Percentiles rank a stretch among this genome's conserved stretches.
These are phyloP conservation scores for Xerus inauris DNA, from an alignment of 2,113 vertebrate species.

Conservation along the genomic window DNA sequence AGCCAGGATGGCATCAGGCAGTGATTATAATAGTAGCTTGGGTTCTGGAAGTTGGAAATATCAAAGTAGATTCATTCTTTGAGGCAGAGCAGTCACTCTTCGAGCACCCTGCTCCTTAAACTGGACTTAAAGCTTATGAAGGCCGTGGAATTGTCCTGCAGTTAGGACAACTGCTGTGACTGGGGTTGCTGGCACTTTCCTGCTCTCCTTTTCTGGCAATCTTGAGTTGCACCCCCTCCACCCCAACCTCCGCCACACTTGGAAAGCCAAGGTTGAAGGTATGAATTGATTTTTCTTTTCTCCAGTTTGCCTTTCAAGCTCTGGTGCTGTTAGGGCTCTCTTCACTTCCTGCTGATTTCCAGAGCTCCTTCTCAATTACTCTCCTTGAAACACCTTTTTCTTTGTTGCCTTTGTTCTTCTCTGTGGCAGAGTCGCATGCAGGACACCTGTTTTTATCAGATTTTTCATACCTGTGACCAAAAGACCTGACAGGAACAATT, in stretches of 20 bases:
- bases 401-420: not conserved
- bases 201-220: not conserved
- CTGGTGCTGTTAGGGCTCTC: not conserved
- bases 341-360: not conserved
- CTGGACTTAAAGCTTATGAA: no score
- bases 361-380: not conserved
- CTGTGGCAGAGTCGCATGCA: not conserved
- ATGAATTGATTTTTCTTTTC: not conserved
- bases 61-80: no score
- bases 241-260: not conserved
- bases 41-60: no score
- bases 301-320: not conserved
- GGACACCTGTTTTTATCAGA: no score
- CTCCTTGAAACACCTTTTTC: not conserved
- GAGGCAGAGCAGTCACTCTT: no score
- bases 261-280: not conserved
- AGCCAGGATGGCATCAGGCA: no score
- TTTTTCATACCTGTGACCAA: no score
- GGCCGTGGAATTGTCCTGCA: no score
- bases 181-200: not conserved
- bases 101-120: no score
- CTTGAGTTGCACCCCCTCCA: not conserved
- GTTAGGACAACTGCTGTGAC: not conserved
- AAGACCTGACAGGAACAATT: no score
- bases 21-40: no score